Percentiles rank a stretch among this genome's conserved stretches.
These are phyloP conservation scores for Chiloscyllium plagiosum DNA, from an alignment of 2,113 vertebrate genomes.

Conservation along the genomic window DNA sequence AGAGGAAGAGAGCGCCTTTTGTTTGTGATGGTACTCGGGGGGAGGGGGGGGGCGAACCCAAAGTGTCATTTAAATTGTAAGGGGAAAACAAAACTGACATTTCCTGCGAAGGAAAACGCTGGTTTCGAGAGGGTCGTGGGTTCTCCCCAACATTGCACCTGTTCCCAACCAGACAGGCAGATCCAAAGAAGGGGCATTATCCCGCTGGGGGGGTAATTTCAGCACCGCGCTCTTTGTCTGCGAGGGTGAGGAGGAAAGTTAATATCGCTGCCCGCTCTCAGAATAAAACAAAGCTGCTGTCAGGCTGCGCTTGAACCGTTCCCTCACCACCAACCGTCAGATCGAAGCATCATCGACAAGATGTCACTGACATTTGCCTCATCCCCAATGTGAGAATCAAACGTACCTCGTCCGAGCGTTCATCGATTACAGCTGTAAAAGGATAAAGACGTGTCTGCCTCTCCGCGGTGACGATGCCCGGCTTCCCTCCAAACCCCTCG, in stretches of 20 bases:
- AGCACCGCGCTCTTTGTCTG: slow-evolving; percentile 4
- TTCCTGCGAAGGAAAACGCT: neutral
- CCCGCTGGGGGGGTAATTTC: neutral
- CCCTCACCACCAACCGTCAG: neutral
- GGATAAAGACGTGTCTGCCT: neutral
- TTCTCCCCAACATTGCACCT: neutral
- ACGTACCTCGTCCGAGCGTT: neutral
- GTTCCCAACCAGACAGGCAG: neutral
- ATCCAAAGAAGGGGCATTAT: neutral
- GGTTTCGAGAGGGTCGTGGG: neutral
- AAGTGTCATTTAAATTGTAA: neutral
- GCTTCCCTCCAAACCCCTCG: neutral
- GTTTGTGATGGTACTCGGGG: neutral
- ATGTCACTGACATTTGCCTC: neutral
- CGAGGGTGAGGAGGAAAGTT: neutral
- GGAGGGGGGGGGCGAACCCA: neutral
- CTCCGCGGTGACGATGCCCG: neutral
- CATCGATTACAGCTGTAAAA: neutral
- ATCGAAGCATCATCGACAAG: neutral
- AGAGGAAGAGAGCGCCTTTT: neutral
- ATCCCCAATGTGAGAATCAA: neutral
- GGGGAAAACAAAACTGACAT: neutral
- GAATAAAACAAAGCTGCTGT: neutral
- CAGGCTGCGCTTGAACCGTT: neutral
- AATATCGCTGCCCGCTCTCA: neutral